Conservation (phyloP, 2,113 vertebrate species). For the Prunella himalayana region DNA sequence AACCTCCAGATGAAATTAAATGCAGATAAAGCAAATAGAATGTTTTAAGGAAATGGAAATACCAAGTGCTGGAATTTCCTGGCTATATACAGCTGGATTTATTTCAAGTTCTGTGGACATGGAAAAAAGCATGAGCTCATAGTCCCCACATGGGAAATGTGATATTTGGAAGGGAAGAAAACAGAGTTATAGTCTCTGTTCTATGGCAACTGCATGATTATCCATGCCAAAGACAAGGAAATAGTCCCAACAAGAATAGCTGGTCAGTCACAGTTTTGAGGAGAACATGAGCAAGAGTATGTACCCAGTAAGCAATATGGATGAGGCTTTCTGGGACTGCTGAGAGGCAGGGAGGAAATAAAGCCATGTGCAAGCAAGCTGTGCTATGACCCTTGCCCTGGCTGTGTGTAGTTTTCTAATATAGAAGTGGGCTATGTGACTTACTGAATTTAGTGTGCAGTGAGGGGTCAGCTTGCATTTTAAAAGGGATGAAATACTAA, state of each 20-base stretch:
- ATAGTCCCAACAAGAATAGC: background rate
- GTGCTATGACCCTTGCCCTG: background rate
- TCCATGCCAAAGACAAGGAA: background rate
- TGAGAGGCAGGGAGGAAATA: background rate
- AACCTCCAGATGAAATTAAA: conserved; percentile 34
- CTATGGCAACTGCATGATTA: background rate
- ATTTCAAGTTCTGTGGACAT: conserved; percentile 40
- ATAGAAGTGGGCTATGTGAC: background rate
- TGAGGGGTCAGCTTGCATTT: background rate
- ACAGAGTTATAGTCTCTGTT: background rate
- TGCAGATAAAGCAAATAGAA: conserved; percentile 52
- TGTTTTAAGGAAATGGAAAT: conserved; percentile 61
- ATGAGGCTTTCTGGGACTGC: background rate
- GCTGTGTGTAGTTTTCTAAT: background rate
- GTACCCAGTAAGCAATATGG: background rate
- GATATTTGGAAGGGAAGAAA: conserved; percentile 11
- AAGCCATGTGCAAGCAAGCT: background rate
- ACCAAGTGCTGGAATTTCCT: conserved; percentile 31
- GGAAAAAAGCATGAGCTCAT: conserved; percentile 50
- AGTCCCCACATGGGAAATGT: conserved; percentile 26
- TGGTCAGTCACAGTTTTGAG: background rate
- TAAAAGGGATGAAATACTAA: background rate
- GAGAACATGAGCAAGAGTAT: background rate
- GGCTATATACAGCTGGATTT: conserved; percentile 28
- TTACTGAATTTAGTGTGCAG: background rate